These are phyloP conservation scores for Apteryx owenii DNA, from an alignment of 2,113 vertebrate species.

Conservation along the genomic window DNA sequence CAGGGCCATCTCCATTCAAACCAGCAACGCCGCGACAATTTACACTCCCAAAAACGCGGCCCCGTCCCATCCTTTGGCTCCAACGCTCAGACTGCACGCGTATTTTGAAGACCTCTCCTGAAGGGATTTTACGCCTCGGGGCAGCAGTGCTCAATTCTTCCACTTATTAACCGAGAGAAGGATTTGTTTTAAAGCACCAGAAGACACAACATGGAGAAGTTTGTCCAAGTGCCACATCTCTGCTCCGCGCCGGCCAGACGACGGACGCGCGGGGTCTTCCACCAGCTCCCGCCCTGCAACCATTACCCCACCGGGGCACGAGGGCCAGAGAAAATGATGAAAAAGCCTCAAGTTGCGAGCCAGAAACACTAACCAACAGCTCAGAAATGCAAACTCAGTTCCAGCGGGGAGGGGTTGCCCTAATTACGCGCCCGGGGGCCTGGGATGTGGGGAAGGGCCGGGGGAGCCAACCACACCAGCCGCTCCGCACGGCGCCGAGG, in stretches of 20 bases:
- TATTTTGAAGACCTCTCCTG: not conserved
- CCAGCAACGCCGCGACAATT: not conserved
- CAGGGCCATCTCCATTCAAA: not conserved
- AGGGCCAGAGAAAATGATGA: accelerated
- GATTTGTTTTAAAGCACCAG: not conserved
- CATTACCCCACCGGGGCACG: not conserved
- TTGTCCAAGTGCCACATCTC: not conserved
- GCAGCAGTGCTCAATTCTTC: not conserved
- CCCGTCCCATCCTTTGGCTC: not conserved
- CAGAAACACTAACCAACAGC: not conserved
- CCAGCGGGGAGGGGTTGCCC: not conserved
- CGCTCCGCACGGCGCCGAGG: not conserved
- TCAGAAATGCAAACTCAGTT: not conserved
- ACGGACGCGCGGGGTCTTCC: not conserved
- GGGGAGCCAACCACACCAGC: not conserved
- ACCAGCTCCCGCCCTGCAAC: not conserved
- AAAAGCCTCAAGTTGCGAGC: not conserved
- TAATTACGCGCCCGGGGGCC: no score
- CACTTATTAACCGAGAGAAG: not conserved
- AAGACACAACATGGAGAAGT: not conserved
- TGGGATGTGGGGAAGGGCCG: not conserved
- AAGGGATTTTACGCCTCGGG: not conserved
- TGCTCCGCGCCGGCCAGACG: no score
- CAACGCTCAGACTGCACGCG: not conserved
- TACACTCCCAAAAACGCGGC: not conserved